Percentiles rank a stretch among this genome's conserved stretches.
Conservation (phyloP, 2,797 vertebrate genomes). For the Sebastes kiyomatsui region DNA sequence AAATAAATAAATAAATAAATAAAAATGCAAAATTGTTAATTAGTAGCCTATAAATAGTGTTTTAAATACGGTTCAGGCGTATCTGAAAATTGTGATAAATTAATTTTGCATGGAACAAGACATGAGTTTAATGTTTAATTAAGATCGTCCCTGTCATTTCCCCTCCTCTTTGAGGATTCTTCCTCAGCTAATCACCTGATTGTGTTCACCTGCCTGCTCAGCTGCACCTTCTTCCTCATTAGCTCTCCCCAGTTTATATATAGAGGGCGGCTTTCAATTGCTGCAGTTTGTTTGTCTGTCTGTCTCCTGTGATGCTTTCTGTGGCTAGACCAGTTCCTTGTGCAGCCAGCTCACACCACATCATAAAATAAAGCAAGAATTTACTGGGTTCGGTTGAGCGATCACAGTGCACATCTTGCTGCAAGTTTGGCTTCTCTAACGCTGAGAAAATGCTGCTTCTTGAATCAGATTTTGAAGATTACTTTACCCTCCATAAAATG, state of each 20-base stretch:
- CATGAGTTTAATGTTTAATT: neutral
- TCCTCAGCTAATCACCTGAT: neutral
- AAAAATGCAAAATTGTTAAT: neutral
- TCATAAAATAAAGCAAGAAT: neutral
- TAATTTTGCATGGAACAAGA: neutral
- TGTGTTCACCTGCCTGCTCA: neutral
- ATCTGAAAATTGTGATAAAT: neutral
- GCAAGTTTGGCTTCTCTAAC: neutral
- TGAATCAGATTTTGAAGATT: neutral
- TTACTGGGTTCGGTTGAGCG: neutral
- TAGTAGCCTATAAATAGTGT: neutral
- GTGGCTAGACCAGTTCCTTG: neutral
- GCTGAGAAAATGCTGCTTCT: neutral
- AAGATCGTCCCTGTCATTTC: neutral
- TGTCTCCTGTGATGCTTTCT: neutral
- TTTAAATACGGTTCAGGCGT: neutral
- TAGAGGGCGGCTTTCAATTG: neutral
- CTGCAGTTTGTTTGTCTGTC: neutral
- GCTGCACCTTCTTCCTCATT: neutral
- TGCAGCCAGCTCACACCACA: neutral
- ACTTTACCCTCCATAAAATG: neutral
- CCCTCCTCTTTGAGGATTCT: neutral
- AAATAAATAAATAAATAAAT: neutral
- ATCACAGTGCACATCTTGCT: neutral
- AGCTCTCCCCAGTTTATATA: neutral